These are phyloP conservation scores for Lagodon rhomboides DNA, from an alignment of 2,797 vertebrate species.

Conservation along the genomic window DNA sequence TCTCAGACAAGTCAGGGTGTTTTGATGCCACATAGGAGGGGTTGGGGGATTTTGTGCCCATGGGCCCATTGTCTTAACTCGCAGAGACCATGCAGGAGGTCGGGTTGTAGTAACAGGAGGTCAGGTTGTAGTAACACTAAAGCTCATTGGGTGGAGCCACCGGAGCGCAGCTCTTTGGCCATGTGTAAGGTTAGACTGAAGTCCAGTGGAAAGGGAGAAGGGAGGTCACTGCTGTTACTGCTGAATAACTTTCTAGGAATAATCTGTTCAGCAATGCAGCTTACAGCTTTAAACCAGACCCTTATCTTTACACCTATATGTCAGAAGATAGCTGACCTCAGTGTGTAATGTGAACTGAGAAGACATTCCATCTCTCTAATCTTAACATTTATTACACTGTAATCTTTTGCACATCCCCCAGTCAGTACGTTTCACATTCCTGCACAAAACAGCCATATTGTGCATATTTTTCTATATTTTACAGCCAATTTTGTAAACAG, in stretches of 20 bases:
- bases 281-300: not conserved
- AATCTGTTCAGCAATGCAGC: not conserved
- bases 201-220: constrained; percentile 3
- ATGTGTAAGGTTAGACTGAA: not conserved
- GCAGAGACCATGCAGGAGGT: not conserved
- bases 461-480: too few species aligned
- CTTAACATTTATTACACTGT: not conserved
- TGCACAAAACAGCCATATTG: too few species aligned
- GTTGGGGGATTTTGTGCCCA: too few species aligned
- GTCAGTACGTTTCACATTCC: too few species aligned
- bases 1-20: too few species aligned
- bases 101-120: not conserved
- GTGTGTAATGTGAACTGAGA: not conserved
- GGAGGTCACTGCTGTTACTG: not conserved
- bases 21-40: too few species aligned
- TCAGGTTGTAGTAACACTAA: not conserved
- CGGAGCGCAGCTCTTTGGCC: not conserved
- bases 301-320: not conserved
- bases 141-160: not conserved
- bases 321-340: not conserved
- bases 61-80: not conserved
- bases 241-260: not conserved
- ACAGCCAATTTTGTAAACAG: too few species aligned
- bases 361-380: not conserved
- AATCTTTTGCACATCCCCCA: too few species aligned